These are phyloP conservation scores for Acinonyx jubatus DNA, from an alignment of 2,113 vertebrate genomes.

Conservation along the genomic window DNA sequence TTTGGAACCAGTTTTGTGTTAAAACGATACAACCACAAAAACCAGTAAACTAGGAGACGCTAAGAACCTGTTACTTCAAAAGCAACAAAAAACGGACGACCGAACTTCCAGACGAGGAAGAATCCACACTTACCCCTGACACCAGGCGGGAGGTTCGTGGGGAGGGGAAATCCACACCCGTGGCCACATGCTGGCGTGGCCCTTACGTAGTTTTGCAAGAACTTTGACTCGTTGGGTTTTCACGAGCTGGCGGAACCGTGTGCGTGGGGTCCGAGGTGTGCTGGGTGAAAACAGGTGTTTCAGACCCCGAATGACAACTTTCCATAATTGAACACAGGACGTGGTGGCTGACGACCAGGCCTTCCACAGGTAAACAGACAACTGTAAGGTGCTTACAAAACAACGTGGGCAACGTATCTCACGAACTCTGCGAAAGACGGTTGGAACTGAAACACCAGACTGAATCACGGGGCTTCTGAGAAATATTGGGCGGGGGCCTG, in stretches of 20 bases:
- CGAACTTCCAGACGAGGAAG: not conserved
- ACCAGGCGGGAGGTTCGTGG: accelerated
- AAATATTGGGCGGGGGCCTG: accelerated
- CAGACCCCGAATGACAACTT: no score
- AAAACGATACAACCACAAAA: not conserved
- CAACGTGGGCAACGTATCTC: accelerated
- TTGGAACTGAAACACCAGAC: accelerated
- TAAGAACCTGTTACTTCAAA: not conserved
- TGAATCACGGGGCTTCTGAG: not conserved
- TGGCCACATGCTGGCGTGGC: not conserved
- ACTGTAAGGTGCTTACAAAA: accelerated
- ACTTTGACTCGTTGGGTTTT: accelerated
- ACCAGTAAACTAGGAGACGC: no score
- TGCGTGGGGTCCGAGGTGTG: accelerated
- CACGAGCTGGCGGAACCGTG: accelerated
- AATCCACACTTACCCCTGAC: accelerated
- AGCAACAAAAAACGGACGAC: not conserved
- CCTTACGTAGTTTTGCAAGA: no score
- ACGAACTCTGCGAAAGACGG: not conserved
- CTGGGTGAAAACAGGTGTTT: not conserved
- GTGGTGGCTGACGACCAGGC: not conserved
- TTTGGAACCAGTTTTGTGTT: not conserved
- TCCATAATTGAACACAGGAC: accelerated
- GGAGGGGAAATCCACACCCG: accelerated
- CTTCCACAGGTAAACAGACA: accelerated